Conservation (phyloP, 1,140 invertebrate genomes). For the Cydia strobilella region DNA sequence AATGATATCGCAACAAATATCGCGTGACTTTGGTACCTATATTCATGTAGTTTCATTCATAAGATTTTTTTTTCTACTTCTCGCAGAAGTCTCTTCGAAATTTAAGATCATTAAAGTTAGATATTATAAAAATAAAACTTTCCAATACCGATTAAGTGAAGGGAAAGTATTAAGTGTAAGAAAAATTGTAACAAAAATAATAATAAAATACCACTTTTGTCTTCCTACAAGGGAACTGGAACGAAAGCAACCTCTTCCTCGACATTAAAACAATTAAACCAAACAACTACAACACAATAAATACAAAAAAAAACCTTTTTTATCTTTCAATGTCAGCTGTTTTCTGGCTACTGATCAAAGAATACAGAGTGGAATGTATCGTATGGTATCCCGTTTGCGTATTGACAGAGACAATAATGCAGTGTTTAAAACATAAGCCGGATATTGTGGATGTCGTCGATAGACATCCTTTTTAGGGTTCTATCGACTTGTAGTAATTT, state of each 20-base stretch:
- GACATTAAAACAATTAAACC: neutral
- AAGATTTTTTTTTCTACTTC: no score
- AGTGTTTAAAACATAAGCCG: neutral
- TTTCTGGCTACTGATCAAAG: conserved; percentile 14
- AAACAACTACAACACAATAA: no score
- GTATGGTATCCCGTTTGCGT: conserved; percentile 1
- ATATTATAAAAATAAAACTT: no score
- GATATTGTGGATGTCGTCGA: neutral
- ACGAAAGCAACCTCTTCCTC: neutral
- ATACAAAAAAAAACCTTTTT: neutral
- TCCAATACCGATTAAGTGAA: no score
- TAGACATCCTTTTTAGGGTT: conserved; percentile 5
- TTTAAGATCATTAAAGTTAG: no score
- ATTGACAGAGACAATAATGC: conserved; percentile 27
- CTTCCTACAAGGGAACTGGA: neutral
- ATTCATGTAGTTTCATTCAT: no score
- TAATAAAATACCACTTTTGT: neutral
- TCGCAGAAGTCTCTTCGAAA: no score
- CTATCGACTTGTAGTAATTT: no score
- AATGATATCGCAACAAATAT: no score
- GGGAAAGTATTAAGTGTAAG: neutral
- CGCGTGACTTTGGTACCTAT: no score
- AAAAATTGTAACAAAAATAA: neutral
- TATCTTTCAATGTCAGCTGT: neutral
- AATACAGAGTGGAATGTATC: neutral